These are phyloP conservation scores for Mungos mungo DNA, from an alignment of 2,113 vertebrate species.

Conservation along the genomic window DNA sequence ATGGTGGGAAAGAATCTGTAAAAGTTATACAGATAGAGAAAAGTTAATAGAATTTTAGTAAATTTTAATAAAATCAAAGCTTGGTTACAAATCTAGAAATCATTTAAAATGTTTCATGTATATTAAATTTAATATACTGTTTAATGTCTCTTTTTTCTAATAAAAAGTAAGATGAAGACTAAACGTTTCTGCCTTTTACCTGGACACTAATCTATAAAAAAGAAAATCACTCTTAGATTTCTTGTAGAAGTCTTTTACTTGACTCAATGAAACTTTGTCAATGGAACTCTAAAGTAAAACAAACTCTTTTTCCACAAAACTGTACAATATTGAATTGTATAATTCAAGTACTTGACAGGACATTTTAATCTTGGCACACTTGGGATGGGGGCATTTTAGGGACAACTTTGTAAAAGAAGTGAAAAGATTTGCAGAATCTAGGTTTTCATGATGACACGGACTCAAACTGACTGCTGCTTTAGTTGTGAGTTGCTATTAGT, in stretches of 20 bases:
- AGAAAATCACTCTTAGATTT: not conserved
- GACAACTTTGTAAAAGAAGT: not conserved
- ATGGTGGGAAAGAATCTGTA: not conserved
- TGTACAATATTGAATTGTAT: not conserved
- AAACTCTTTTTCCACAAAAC: not conserved
- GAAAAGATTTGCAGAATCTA: not conserved
- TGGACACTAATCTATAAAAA: not conserved
- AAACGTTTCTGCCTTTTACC: not conserved
- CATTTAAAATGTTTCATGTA: not conserved
- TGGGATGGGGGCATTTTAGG: not conserved
- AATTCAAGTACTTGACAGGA: not conserved
- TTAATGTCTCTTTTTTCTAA: not conserved
- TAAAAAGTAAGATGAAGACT: not conserved
- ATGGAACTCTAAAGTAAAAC: not conserved
- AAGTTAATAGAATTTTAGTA: not conserved
- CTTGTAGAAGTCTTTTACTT: not conserved
- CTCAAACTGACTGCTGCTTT: not conserved
- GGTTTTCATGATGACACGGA: not conserved
- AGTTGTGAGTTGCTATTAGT: not conserved
- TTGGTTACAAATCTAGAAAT: not conserved
- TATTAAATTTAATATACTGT: not conserved
- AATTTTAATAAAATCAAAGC: conserved; percentile 14
- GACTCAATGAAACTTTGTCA: not conserved
- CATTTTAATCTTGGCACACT: not conserved
- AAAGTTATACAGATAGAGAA: conserved; percentile 27